phyloP scores from a whole-genome alignment of 1,140 invertebrate genomes.

The Apis mellifera region Amel_HAv3.1 CM009935.2:7854501-7855000 shows the following conservation, averaged over 20 bases:
- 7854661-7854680: not conserved
- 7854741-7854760: constrained; percentile 60
- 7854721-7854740: constrained; percentile 17
- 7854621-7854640: constrained; percentile 37
- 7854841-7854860: constrained; percentile 59
- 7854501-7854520: not conserved
- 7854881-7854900: constrained; percentile 25
- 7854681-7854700: constrained; percentile 41
- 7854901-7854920: not conserved
- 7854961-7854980: not conserved
- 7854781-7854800: constrained; percentile 58
- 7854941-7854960: not conserved
- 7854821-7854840: constrained; percentile 59
- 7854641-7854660: constrained; percentile 16
- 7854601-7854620: not conserved
- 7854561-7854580: not conserved
- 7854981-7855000: too few species aligned
- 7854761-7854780: constrained; percentile 43
- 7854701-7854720: constrained; percentile 32
- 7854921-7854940: not conserved
- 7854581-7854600: constrained; percentile 41
- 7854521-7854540: not conserved
- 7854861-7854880: not conserved
- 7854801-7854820: constrained; percentile 57
- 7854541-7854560: constrained; percentile 5